Percentiles rank a stretch among this genome's conserved stretches.
Conservation (phyloP, 2,888 invertebrate genomes). For the Clostera curtula region DNA sequence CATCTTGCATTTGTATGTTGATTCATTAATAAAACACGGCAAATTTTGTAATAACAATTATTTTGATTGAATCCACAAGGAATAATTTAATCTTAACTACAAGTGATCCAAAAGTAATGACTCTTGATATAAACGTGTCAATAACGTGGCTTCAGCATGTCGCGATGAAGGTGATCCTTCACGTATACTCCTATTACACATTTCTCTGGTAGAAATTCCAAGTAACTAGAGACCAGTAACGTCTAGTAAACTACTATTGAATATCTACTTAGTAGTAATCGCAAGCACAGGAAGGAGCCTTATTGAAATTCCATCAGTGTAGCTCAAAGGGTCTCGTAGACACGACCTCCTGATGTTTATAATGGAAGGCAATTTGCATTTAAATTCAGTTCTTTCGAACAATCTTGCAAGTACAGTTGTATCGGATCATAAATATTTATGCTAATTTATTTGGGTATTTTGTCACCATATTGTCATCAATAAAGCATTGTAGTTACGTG, state of each 20-base stretch:
- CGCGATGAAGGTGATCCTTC: too few relatives aligned
- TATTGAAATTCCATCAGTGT: constrained; percentile 23
- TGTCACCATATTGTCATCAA: constrained; percentile 16
- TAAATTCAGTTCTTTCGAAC: constrained; percentile 25
- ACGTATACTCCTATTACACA: too few relatives aligned
- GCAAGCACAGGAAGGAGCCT: constrained; percentile 23
- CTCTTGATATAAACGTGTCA: too few relatives aligned
- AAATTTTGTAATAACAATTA: too few relatives aligned
- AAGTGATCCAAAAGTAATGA: too few relatives aligned
- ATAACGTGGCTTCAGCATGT: too few relatives aligned
- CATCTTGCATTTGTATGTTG: too few relatives aligned
- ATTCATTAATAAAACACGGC: too few relatives aligned
- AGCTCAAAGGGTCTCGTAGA: constrained; percentile 23
- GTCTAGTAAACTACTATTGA: constrained; percentile 8
- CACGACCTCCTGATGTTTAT: constrained; percentile 27
- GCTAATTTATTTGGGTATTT: constrained; percentile 15
- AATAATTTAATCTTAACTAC: too few relatives aligned
- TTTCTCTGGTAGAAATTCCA: constrained; percentile 18
- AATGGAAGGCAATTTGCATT: constrained; percentile 29
- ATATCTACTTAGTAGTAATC: constrained; percentile 11
- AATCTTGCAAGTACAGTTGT: constrained; percentile 15
- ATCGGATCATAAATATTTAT: constrained; percentile 16
- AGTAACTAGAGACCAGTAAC: too few relatives aligned
- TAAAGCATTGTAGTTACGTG: constrained; percentile 6
- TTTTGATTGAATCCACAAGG: too few relatives aligned